Conservation (phyloP, 2,113 vertebrate genomes). For the Oceanodroma tethys region DNA sequence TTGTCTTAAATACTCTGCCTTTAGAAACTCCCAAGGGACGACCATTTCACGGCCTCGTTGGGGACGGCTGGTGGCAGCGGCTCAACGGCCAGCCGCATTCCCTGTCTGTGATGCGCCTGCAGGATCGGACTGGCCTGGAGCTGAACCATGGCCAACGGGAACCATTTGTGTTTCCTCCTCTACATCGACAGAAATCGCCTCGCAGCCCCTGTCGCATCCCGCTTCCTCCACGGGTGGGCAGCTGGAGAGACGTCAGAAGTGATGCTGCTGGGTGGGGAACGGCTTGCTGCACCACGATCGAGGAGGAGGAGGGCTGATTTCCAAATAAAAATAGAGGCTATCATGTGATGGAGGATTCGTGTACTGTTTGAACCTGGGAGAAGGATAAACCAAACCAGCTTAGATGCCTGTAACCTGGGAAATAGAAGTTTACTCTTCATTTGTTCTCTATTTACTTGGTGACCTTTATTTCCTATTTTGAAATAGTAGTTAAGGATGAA, state of each 20-base stretch:
- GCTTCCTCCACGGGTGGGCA: rapidly evolving
- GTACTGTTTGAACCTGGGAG: background rate
- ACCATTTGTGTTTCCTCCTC: background rate
- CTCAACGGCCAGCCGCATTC: background rate
- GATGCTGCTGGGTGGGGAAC: background rate
- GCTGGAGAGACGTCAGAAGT: background rate
- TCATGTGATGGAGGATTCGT: background rate
- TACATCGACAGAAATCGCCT: background rate
- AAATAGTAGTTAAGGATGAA: background rate
- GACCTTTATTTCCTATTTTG: background rate
- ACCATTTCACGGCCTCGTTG: background rate
- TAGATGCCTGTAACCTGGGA: background rate
- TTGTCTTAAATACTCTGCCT: background rate
- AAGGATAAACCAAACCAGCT: background rate
- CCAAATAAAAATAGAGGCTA: background rate
- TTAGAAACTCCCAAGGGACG: background rate
- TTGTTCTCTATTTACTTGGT: background rate
- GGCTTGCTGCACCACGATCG: rapidly evolving
- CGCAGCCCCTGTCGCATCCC: background rate
- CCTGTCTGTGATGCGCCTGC: background rate
- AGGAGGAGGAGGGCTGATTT: background rate
- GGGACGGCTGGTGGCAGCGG: background rate
- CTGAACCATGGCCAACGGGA: background rate
- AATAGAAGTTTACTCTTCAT: background rate
- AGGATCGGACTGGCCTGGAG: background rate